A percentile compares a stretch with the other conserved stretches of the same genome.
Evolutionary conservation across 1,140 invertebrate species (phyloP).

Genomic region (Steinernema feltiae): DNA sequence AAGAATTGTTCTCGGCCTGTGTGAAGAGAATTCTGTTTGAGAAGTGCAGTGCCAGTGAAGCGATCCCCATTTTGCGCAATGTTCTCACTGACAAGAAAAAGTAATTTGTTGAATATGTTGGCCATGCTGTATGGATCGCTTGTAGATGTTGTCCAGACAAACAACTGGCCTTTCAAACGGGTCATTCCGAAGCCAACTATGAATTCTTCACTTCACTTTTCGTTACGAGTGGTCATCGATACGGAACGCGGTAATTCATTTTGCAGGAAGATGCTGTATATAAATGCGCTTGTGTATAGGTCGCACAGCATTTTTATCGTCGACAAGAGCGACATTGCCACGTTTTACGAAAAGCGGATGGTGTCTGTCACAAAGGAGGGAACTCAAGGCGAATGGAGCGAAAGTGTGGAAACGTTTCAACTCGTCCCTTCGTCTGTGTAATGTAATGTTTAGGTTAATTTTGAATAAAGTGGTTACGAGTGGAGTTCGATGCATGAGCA

Average conservation of each 20-base stretch:
- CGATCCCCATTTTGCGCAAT: slow-evolving; percentile 30
- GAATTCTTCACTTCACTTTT: slow-evolving; percentile 37
- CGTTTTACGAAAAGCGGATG: slow-evolving; percentile 40
- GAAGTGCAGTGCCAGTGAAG: slow-evolving; percentile 20
- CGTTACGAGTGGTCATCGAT: slow-evolving; percentile 25
- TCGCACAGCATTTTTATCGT: slow-evolving; percentile 41
- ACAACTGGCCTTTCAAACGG: slow-evolving; percentile 31
- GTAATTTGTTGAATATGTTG: slow-evolving; percentile 20
- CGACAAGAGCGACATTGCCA: slow-evolving; percentile 35
- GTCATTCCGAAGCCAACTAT: slow-evolving; percentile 29
- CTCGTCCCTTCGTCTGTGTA: background rate
- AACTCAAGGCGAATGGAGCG: background rate
- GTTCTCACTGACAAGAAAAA: slow-evolving; percentile 26
- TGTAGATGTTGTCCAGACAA: slow-evolving; percentile 24
- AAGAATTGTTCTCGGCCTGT: slow-evolving; percentile 20
- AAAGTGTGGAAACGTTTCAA: background rate
- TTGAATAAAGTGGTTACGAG: too few species aligned
- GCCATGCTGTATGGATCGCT: background rate
- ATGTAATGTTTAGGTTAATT: too few species aligned
- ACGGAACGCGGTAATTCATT: slow-evolving; percentile 29
- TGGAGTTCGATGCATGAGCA: too few species aligned
- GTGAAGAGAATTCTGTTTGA: slow-evolving; percentile 18
- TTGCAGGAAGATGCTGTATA: background rate
- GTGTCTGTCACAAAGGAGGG: background rate
- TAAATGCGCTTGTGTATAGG: slow-evolving; percentile 19